A percentile compares a stretch with the other conserved stretches of the same genome.
Conservation (phyloP, 2,113 vertebrate genomes). For the Scomber japonicus region DNA sequence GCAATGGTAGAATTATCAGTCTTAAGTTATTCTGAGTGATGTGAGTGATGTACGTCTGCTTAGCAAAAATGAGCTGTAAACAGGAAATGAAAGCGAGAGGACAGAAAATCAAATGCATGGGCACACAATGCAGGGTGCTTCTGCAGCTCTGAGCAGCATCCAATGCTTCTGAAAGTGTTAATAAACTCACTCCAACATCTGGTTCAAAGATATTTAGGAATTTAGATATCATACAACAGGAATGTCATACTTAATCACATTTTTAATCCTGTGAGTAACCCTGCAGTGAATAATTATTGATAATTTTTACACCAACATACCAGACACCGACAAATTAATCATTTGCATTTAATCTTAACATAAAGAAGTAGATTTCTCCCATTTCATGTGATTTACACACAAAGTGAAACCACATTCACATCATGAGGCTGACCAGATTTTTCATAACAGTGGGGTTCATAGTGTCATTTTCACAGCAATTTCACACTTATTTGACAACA, state of each 20-base stretch:
- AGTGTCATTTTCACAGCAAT: conserved; percentile 36
- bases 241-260: neutral
- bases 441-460: conserved; percentile 29
- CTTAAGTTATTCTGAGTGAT: conserved; percentile 24
- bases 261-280: neutral
- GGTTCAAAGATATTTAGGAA: no score
- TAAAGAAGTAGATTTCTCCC: conserved; percentile 37
- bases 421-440: conserved; percentile 36
- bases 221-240: neutral
- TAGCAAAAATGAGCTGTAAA: conserved; percentile 52
- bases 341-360: conserved; percentile 46
- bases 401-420: conserved; percentile 47
- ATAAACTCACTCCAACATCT: conserved; percentile 1
- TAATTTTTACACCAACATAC: conserved; percentile 13
- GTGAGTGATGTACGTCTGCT: neutral
- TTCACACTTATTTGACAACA: conserved; percentile 21
- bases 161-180: neutral
- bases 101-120: conserved; percentile 35
- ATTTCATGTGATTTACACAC: conserved; percentile 63
- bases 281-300: neutral
- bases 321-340: conserved; percentile 18
- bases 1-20: conserved; percentile 12
- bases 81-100: conserved; percentile 63
- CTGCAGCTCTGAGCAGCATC: neutral
- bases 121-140: conserved; percentile 27